phyloP scores from a whole-genome alignment of 2,113 vertebrate genomes.

The Callithrix jacchus region DNA sequence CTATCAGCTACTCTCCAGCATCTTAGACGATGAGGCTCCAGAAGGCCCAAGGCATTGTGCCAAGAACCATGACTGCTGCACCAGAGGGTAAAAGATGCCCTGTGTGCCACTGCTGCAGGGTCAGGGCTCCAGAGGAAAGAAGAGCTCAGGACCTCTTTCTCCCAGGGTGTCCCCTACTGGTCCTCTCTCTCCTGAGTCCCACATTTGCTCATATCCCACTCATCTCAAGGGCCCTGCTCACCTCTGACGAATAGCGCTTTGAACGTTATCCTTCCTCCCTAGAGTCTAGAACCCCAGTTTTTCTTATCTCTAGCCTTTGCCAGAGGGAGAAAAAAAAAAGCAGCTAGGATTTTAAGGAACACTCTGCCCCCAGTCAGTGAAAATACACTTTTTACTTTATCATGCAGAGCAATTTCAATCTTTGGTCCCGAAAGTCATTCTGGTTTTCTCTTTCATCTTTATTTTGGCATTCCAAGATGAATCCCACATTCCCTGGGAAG shows the following conservation, averaged over 20 bases:
- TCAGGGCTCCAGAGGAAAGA: not conserved
- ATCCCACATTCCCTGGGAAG: not conserved
- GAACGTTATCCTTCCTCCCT: not conserved
- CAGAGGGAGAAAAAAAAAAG: not conserved
- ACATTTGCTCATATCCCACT: not conserved
- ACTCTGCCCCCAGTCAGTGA: not conserved
- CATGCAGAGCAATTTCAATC: no score
- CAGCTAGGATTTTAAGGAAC: not conserved
- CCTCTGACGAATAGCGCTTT: not conserved
- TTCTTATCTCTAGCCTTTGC: not conserved
- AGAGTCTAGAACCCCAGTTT: not conserved
- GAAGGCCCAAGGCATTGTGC: not conserved
- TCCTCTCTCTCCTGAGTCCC: not conserved
- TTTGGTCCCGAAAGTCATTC: not conserved
- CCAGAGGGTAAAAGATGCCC: not conserved
- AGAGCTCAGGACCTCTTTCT: not conserved
- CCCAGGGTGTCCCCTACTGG: not conserved
- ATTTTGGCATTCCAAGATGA: not conserved
- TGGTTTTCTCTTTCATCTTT: not conserved
- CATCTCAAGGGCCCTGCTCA: not conserved
- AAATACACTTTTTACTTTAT: not conserved
- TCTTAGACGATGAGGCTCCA: not conserved
- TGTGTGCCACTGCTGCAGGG: rapidly evolving
- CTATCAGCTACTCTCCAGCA: rapidly evolving
- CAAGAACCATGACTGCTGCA: not conserved